These are phyloP conservation scores for Meriones psammophilus DNA, from an alignment of 2,797 vertebrate species.

Conservation along the genomic window DNA sequence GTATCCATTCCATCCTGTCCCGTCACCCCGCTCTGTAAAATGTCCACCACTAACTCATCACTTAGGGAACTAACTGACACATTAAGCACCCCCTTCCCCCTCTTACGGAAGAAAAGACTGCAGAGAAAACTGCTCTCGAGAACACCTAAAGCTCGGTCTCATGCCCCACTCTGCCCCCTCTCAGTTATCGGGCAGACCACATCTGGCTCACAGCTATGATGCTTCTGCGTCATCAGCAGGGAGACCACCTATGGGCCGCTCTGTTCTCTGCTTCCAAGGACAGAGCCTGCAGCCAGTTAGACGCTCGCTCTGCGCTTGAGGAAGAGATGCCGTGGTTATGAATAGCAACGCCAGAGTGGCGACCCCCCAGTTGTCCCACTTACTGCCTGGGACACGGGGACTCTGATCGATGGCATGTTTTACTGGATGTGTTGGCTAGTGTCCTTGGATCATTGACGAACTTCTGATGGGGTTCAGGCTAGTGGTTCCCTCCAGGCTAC, in stretches of 20 bases:
- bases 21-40: not conserved
- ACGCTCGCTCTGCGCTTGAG: accelerated
- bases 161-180: not conserved
- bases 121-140: not conserved
- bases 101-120: not conserved
- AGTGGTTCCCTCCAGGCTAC: not conserved
- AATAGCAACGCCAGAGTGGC: not conserved
- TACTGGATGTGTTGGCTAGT: not conserved
- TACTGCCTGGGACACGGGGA: not conserved
- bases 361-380: not conserved
- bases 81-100: not conserved
- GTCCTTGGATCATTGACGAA: constrained; percentile 16
- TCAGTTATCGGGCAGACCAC: not conserved
- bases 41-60: not conserved
- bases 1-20: accelerated
- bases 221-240: not conserved
- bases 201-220: not conserved
- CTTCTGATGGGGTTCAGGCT: constrained; percentile 35
- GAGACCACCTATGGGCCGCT: not conserved
- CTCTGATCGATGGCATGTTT: not conserved
- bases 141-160: accelerated
- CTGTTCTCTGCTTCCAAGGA: not conserved
- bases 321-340: not conserved
- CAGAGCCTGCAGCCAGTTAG: not conserved
- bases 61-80: not conserved